Evolutionary conservation across 1,140 invertebrate genomes (phyloP).

Genomic region (Drosophila ambigua): DNA sequence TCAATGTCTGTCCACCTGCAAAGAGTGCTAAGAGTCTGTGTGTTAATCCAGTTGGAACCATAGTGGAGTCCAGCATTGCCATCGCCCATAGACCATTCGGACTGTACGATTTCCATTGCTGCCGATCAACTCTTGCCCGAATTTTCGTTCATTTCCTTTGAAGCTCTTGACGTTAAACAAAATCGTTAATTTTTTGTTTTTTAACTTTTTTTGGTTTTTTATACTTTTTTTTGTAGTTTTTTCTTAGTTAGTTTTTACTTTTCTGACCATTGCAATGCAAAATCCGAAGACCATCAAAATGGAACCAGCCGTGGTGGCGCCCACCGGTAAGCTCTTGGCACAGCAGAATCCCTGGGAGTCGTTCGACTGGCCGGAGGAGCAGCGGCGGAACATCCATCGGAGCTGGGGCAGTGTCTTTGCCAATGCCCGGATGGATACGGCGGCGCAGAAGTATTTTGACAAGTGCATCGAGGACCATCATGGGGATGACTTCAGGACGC

Average conservation of each 20-base stretch:
- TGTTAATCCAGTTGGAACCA: too few relatives aligned
- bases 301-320: neutral
- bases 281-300: constrained; percentile 14
- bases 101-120: too few relatives aligned
- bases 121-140: constrained; percentile 5
- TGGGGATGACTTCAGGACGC: constrained; percentile 4
- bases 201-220: constrained; percentile 15
- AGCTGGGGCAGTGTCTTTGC: constrained; percentile 55
- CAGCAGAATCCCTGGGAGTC: constrained; percentile 38
- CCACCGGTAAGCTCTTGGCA: neutral
- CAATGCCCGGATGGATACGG: constrained; percentile 1
- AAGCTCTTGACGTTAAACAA: constrained; percentile 23
- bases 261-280: constrained; percentile 11
- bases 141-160: constrained; percentile 9
- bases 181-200: constrained; percentile 27
- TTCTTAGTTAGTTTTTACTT: constrained; percentile 12
- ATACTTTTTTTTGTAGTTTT: constrained; percentile 25
- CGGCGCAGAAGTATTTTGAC: constrained; percentile 45
- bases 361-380: constrained; percentile 33
- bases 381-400: constrained; percentile 43
- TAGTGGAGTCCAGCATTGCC: too few relatives aligned
- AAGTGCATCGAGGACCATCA: constrained; percentile 33
- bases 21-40: too few relatives aligned
- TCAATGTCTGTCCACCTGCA: too few relatives aligned
- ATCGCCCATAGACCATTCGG: too few relatives aligned